Base-by-base conservation (phyloP, 2,797 vertebrate species). In the Coregonus sp. region DNA sequence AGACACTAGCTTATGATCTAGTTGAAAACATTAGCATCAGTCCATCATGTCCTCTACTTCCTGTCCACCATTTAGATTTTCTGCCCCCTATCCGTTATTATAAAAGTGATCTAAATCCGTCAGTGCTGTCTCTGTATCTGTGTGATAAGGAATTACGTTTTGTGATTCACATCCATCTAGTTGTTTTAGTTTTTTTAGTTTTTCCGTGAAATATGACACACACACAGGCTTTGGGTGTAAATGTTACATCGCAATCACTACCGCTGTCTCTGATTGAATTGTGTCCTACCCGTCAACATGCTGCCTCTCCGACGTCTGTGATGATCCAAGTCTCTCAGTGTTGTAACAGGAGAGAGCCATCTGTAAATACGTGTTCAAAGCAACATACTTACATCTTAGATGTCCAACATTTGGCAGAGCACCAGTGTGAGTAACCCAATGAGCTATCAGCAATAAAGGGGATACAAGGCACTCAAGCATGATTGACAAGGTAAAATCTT, bases 351-450 rank as follows among this genome's bases (percentile, higher is more conserved):
- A 72, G 70, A 54, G 14, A 16, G 56, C 56, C 72, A 29, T 63
- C 59, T 47, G 72, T 37, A 61, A 73, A 35, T 72, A 33, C 12
- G 11, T 18, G 31, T 40, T 63, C 59, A 52, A 50, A 56, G 67
- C 16, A 7, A 69, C 67, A 47, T n/a, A 47, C 72, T 74, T 63
- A 65, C 72, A 40, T 63, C 72, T 70, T 29, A 12, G 20, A 70
- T 70, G 47, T 68, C 66, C 25, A 63, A 63, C 59, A 29, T 29
- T 63, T 63, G 92, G 93, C 91, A 87, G 78, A 5, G 65, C 80
- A 72, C 82, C 86, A 69, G 87, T 77, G 87, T 6, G 67, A 91
- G 91, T 86, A 94, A 93, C 91, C 82, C 79, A 86, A 91, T 89
- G 84, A 91, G 91, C 74, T 80, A 84, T 84, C 70, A 67, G 73